Conservation (phyloP, 2,113 vertebrate genomes). For the Odontesthes bonariensis region DNA sequence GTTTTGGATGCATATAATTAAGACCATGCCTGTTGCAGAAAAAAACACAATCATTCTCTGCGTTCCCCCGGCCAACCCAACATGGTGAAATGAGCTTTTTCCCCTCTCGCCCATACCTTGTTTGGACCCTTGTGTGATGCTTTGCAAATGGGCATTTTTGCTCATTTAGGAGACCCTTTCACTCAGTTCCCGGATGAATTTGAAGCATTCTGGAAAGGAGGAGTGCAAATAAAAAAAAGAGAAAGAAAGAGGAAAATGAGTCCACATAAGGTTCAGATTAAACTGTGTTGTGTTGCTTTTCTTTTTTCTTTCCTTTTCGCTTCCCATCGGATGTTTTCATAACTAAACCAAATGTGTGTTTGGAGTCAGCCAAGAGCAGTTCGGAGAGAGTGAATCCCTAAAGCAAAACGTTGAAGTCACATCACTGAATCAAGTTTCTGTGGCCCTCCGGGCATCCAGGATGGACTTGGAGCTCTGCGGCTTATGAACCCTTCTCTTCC, state of each 20-base stretch:
- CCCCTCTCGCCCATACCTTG: conserved; percentile 37
- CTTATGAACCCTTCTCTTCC: conserved; percentile 33
- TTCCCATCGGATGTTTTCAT: conserved; percentile 85
- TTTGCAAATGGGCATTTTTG: conserved; percentile 80
- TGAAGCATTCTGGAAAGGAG: conserved; percentile 61
- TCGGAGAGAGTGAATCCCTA: conserved; percentile 65
- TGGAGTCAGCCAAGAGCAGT: conserved; percentile 73
- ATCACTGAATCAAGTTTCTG: conserved; percentile 64
- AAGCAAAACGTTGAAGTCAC: conserved; percentile 68
- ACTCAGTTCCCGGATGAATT: conserved; percentile 67
- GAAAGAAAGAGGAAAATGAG: conserved; percentile 49
- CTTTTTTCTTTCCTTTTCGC: conserved; percentile 36
- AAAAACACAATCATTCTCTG: conserved; percentile 34
- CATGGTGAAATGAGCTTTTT: conserved; percentile 23
- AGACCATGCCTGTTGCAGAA: conserved; percentile 41
- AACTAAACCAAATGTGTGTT: conserved; percentile 81
- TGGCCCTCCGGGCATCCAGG: conserved; percentile 46
- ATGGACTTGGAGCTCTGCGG: conserved; percentile 39
- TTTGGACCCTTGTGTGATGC: conserved; percentile 60
- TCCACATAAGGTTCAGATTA: conserved; percentile 83
- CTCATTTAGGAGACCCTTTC: conserved; percentile 61
- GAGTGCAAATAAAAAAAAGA: conserved; percentile 16
- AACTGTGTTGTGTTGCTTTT: conserved; percentile 74
- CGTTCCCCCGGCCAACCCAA: background rate
- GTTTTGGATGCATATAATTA: conserved; percentile 61